Evolutionary conservation across 1,140 invertebrate species (phyloP).

Genomic region (Myzus persicae): DNA sequence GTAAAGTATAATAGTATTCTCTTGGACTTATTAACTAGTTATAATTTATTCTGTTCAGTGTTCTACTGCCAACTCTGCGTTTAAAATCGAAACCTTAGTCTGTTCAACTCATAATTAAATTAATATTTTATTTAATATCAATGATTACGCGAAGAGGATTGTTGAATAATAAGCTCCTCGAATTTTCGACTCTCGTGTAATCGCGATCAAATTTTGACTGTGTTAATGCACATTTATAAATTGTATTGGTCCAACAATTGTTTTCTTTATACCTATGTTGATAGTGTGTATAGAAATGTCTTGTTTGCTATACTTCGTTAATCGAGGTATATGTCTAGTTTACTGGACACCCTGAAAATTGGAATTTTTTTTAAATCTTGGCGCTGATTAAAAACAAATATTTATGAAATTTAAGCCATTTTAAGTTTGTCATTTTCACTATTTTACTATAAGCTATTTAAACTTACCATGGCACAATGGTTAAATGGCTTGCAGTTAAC

Average conservation of each 20-base stretch:
- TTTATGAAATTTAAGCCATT: not conserved
- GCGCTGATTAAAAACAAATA: too few relatives aligned
- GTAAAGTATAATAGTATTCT: conserved; percentile 28
- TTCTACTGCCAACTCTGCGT: not conserved
- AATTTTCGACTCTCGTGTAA: not conserved
- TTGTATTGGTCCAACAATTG: too few relatives aligned
- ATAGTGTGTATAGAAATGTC: not conserved
- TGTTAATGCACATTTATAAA: not conserved
- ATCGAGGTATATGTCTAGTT: not conserved
- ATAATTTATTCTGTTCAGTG: too few relatives aligned
- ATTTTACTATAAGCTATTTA: too few relatives aligned
- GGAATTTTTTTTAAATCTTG: not conserved
- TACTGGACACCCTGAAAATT: not conserved
- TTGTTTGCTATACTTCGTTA: too few relatives aligned
- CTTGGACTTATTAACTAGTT: not conserved
- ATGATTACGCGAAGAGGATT: not conserved
- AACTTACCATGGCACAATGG: too few relatives aligned
- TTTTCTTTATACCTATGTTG: not conserved
- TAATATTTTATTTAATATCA: not conserved
- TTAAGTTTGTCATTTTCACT: not conserved
- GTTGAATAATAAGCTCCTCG: not conserved
- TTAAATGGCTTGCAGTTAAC: too few relatives aligned
- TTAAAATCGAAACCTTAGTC: not conserved
- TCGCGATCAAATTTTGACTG: not conserved
- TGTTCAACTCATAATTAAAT: not conserved